Evolutionary conservation across 2,888 invertebrate species (phyloP).

Genomic region (Platerodrilus igneus): DNA sequence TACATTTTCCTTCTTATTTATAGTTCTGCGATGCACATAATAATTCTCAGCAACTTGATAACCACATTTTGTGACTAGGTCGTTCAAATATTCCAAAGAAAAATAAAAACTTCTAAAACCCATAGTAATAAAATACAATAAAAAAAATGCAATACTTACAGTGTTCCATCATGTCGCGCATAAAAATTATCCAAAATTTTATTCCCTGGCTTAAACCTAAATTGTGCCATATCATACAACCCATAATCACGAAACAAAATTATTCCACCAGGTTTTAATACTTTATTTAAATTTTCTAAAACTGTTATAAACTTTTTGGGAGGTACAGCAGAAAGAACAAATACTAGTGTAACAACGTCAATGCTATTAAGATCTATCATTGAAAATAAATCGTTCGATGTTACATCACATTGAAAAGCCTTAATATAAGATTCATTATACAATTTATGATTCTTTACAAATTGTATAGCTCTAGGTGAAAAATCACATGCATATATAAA

Average conservation of each 20-base stretch:
- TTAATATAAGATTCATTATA: constrained; percentile 63
- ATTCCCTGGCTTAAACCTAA: constrained; percentile 88
- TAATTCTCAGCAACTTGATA: constrained; percentile 65
- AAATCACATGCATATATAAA: constrained; percentile 89
- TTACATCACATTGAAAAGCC: constrained; percentile 84
- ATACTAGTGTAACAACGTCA: constrained; percentile 85
- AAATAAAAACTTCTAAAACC: constrained; percentile 73
- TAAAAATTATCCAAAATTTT: constrained; percentile 92
- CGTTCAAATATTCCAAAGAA: constrained; percentile 62
- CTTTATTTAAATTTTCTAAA: constrained; percentile 59
- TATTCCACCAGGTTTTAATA: constrained; percentile 71
- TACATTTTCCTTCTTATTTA: constrained; percentile 88
- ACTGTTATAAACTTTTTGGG: constrained; percentile 73
- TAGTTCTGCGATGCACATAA: constrained; percentile 83
- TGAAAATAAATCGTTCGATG: constrained; percentile 61
- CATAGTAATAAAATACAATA: constrained; percentile 2
- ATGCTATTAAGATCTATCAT: constrained; percentile 52
- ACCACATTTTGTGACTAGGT: constrained; percentile 63
- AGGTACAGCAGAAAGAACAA: constrained; percentile 92
- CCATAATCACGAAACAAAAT: constrained; percentile 92
- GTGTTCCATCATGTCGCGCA: constrained; percentile 93
- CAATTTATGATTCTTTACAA: constrained; percentile 66
- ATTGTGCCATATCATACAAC: constrained; percentile 90
- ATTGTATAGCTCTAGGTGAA: constrained; percentile 83
- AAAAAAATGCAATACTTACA: constrained; percentile 48